These are phyloP conservation scores for Cryptoblepharus egeriae DNA, from an alignment of 2,797 vertebrate species.

Conservation along the genomic window DNA sequence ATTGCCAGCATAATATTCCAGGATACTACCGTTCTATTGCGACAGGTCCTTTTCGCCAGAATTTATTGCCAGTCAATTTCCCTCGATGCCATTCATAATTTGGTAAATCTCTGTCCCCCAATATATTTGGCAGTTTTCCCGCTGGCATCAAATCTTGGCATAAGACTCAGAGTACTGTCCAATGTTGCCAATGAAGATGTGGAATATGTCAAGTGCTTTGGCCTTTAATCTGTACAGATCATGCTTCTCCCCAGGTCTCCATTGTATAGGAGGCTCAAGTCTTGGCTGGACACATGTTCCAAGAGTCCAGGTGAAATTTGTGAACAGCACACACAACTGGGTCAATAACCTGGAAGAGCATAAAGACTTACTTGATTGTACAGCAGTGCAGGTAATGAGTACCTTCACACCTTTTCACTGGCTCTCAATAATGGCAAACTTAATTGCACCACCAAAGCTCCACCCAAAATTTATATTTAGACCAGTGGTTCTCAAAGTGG, in stretches of 20 bases:
- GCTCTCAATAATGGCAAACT: not conserved
- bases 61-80: not conserved
- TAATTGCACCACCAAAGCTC: not conserved
- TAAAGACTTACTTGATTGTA: not conserved
- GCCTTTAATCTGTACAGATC: not conserved
- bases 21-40: not conserved
- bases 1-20: not conserved
- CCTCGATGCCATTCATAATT: not conserved
- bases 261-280: not conserved
- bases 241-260: not conserved
- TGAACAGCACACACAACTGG: not conserved
- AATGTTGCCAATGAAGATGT: not conserved
- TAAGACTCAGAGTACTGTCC: not conserved
- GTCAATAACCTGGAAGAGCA: not conserved
- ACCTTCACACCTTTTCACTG: not conserved
- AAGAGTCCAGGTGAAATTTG: not conserved
- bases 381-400: not conserved
- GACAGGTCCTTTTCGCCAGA: not conserved
- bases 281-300: not conserved
- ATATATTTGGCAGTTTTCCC: not conserved
- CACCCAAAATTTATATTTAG: not conserved
- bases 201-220: not conserved
- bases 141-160: not conserved
- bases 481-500: too few species aligned
- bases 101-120: not conserved